Percentiles rank a stretch among this genome's conserved stretches.
These are phyloP conservation scores for Troides aeacus DNA, from an alignment of 2,888 invertebrate genomes.

Conservation along the genomic window DNA sequence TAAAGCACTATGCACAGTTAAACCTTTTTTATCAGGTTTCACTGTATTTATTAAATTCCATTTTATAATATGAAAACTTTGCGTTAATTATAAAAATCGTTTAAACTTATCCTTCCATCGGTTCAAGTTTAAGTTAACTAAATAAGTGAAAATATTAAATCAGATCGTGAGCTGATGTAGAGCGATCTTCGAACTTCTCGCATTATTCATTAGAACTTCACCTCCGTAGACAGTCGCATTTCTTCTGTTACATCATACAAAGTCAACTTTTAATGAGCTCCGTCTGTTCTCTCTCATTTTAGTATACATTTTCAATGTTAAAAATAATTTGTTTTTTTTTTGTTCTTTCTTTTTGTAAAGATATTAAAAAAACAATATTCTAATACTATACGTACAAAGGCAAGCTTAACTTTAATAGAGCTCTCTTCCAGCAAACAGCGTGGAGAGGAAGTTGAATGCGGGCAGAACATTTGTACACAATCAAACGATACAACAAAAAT, in stretches of 20 bases:
- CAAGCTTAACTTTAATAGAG: too few relatives aligned
- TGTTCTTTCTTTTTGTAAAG: not conserved
- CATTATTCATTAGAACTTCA: conserved; percentile 42
- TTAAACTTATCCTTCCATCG: not conserved
- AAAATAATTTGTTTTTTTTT: not conserved
- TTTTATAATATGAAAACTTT: not conserved
- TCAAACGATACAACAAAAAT: too few relatives aligned
- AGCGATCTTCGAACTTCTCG: conserved; percentile 32
- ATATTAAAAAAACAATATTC: too few relatives aligned
- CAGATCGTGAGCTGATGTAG: conserved; percentile 28
- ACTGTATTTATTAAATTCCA: not conserved
- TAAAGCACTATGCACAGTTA: too few relatives aligned
- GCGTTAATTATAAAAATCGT: not conserved
- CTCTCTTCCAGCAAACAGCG: too few relatives aligned
- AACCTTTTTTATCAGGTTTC: too few relatives aligned
- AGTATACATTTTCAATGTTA: not conserved
- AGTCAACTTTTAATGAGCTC: conserved; percentile 40
- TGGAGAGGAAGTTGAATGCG: too few relatives aligned
- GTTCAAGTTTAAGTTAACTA: conserved; percentile 15
- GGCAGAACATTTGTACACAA: too few relatives aligned
- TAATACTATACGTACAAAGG: too few relatives aligned
- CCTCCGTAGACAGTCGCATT: conserved; percentile 37
- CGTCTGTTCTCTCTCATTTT: conserved; percentile 29
- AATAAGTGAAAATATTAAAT: conserved; percentile 32
- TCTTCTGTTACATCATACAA: conserved; percentile 37